These are phyloP conservation scores for Philereme transversata DNA, from an alignment of 2,888 invertebrate species.

Conservation along the genomic window DNA sequence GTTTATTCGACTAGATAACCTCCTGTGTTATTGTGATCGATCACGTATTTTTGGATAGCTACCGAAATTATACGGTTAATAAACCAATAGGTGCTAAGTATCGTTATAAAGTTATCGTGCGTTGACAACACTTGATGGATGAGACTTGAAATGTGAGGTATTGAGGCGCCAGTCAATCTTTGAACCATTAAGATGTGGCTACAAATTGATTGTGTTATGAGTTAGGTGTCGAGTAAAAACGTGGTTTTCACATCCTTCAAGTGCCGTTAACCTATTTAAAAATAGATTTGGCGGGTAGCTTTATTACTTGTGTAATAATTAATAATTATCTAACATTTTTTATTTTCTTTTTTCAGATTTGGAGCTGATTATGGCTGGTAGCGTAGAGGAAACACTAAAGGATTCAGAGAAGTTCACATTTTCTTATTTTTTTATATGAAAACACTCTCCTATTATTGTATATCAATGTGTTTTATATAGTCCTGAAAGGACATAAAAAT, in stretches of 20 bases:
- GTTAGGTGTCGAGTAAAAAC: no score
- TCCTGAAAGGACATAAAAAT: no score
- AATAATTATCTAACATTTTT: no score
- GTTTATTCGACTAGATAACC: conserved; percentile 65
- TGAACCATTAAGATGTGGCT: no score
- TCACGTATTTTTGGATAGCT: conserved; percentile 60
- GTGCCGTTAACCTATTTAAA: no score
- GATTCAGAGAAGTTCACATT: conserved; percentile 12
- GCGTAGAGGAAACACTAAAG: background rate
- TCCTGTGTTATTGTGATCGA: conserved; percentile 69
- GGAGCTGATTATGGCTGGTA: background rate
- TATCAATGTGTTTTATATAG: no score
- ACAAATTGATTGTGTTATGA: no score
- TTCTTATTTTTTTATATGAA: background rate
- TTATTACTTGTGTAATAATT: no score
- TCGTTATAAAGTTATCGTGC: conserved; percentile 59
- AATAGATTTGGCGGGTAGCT: no score
- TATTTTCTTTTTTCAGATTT: background rate
- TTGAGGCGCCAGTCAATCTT: conserved; percentile 6
- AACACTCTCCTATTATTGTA: no score
- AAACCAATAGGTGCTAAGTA: conserved; percentile 54
- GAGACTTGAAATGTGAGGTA: conserved; percentile 1
- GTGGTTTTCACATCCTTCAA: no score
- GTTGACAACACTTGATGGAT: conserved; percentile 72
- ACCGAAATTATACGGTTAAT: conserved; percentile 61